Conservation (phyloP, 2,113 vertebrate genomes). For the Cyanoliseus patagonus region DNA sequence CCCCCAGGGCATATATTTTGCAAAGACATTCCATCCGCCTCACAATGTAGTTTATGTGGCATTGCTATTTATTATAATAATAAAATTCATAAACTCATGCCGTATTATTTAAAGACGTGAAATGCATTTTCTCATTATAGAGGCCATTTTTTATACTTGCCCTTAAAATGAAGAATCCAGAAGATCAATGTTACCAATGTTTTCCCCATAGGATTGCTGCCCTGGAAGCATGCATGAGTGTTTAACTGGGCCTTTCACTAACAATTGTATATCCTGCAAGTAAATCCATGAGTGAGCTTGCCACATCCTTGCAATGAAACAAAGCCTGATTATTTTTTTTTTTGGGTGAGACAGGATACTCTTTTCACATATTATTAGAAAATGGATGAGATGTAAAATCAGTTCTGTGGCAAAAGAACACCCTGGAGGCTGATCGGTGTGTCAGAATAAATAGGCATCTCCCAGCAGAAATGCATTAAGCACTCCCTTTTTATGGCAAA, state of each 20-base stretch:
- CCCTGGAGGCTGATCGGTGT: constrained; percentile 69
- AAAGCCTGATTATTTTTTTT: not conserved
- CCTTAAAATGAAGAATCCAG: not conserved
- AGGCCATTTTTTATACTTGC: not conserved
- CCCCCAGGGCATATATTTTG: not conserved
- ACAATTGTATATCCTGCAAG: not conserved
- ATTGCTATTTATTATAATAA: not conserved
- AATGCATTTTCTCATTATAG: not conserved
- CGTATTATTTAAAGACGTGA: not conserved
- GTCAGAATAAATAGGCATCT: constrained; percentile 76
- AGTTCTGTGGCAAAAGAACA: constrained; percentile 67
- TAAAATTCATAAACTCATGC: not conserved
- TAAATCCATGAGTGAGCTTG: not conserved
- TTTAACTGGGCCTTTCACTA: not conserved
- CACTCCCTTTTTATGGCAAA: constrained; percentile 39
- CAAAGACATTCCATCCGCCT: not conserved
- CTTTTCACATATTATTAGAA: constrained; percentile 69
- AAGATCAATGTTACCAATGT: not conserved
- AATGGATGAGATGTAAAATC: constrained; percentile 72
- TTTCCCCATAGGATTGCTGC: not conserved
- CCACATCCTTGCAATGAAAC: not conserved
- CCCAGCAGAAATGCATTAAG: constrained; percentile 65
- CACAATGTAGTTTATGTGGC: not conserved
- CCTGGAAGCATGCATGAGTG: not conserved
- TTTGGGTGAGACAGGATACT: not conserved